A percentile compares a stretch with the other conserved stretches of the same genome.
These are phyloP conservation scores for Dryomyza anilis DNA, from an alignment of 2,888 invertebrate species.

Conservation along the genomic window DNA sequence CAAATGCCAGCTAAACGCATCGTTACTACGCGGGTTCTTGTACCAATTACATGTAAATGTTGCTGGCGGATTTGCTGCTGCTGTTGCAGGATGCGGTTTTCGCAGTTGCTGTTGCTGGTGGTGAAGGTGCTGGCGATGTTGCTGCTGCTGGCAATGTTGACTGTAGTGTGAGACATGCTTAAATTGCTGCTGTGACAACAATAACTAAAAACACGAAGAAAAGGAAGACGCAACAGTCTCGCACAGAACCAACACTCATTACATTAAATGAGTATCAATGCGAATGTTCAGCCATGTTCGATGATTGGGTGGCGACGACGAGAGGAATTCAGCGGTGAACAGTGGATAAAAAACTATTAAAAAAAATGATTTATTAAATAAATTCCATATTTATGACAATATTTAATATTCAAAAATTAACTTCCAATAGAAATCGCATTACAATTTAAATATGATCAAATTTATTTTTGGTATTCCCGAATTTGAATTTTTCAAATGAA, in stretches of 20 bases:
- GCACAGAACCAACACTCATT: conserved; percentile 15
- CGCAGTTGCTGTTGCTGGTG: neutral
- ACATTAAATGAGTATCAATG: conserved; percentile 9
- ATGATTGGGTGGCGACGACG: neutral
- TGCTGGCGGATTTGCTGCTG: neutral
- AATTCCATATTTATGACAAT: too few relatives aligned
- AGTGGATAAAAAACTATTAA: too few relatives aligned
- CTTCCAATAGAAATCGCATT: too few relatives aligned
- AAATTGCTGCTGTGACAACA: conserved; percentile 18
- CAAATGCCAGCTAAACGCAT: too few relatives aligned
- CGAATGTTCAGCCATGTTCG: conserved; percentile 11
- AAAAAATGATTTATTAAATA: too few relatives aligned
- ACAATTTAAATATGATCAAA: too few relatives aligned
- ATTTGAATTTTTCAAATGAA: too few relatives aligned
- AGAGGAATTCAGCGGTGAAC: neutral
- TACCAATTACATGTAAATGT: neutral
- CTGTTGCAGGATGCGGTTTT: neutral
- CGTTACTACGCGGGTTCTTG: neutral
- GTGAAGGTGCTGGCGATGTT: neutral
- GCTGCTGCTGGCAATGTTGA: conserved; percentile 4
- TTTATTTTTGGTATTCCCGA: too few relatives aligned
- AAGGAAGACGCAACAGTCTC: neutral
- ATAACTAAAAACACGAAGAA: conserved; percentile 3
- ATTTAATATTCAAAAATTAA: too few relatives aligned
- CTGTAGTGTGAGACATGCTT: conserved; percentile 9